Evolutionary conservation across 2,113 vertebrate genomes (phyloP).

Genomic region (Gnathonemus echidnorhynchus): DNA sequence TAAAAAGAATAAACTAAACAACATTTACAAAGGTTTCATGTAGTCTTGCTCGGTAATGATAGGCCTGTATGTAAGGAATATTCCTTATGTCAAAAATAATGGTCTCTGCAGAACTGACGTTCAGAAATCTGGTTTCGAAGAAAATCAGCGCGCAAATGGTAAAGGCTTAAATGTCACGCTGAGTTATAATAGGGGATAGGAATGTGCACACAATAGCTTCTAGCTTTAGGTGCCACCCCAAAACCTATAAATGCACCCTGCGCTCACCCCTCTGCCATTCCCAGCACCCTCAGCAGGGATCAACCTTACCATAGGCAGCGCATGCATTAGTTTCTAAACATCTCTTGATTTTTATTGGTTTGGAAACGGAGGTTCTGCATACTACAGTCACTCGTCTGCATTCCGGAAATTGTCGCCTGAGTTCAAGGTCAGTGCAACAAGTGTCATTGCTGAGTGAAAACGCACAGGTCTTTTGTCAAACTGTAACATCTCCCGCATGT

Average conservation of each 20-base stretch:
- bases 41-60: neutral
- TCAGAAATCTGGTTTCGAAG: neutral
- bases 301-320: neutral
- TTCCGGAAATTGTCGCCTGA: neutral
- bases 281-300: neutral
- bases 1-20: neutral
- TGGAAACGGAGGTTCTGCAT: neutral
- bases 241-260: constrained; percentile 50
- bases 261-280: neutral
- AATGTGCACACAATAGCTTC: neutral
- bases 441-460: neutral
- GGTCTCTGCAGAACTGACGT: neutral
- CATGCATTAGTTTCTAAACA: neutral
- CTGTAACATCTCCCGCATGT: neutral
- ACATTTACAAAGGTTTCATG: neutral
- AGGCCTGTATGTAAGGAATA: neutral
- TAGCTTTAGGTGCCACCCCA: constrained; percentile 39
- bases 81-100: neutral
- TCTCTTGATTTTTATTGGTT: neutral
- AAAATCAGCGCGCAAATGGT: neutral
- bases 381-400: neutral
- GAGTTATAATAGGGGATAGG: neutral
- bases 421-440: neutral
- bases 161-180: neutral
- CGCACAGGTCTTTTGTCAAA: neutral